Evolutionary conservation across 2,797 vertebrate species (phyloP).

Genomic region (Pyrocephalus nanus): DNA sequence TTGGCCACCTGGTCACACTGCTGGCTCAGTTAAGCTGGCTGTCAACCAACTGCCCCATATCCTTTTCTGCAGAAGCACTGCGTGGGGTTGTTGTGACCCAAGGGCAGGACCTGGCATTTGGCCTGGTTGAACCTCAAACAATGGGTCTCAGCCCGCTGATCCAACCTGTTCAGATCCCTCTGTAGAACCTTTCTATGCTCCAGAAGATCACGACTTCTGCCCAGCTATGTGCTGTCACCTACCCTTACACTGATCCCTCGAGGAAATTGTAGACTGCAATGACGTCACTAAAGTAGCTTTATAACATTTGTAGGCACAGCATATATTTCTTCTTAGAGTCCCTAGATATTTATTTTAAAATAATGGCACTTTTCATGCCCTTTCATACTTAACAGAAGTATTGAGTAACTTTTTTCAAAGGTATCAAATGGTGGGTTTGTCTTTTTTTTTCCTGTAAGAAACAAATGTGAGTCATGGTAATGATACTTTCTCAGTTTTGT

Average conservation of each 20-base stretch:
- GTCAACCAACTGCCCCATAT: background rate
- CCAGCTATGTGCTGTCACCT: too few relatives aligned
- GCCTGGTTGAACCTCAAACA: background rate
- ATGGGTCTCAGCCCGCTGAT: background rate
- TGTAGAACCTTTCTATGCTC: background rate
- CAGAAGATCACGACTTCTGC: background rate
- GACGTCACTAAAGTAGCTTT: background rate
- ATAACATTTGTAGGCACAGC: background rate
- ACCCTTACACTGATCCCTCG: accelerated
- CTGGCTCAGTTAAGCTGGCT: background rate
- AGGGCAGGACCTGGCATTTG: background rate
- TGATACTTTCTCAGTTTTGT: background rate
- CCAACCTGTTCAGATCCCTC: background rate
- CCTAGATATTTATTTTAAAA: background rate
- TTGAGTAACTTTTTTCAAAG: background rate
- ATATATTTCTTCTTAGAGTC: background rate
- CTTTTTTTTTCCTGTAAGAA: background rate
- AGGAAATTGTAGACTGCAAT: background rate
- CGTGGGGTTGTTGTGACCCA: background rate
- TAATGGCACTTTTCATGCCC: background rate
- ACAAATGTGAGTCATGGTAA: background rate
- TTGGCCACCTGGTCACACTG: background rate
- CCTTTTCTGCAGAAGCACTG: background rate
- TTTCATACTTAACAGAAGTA: background rate
- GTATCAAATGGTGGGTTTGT: background rate